Conservation (phyloP, 2,797 vertebrate genomes). For the Phylloscopus collybita region DNA sequence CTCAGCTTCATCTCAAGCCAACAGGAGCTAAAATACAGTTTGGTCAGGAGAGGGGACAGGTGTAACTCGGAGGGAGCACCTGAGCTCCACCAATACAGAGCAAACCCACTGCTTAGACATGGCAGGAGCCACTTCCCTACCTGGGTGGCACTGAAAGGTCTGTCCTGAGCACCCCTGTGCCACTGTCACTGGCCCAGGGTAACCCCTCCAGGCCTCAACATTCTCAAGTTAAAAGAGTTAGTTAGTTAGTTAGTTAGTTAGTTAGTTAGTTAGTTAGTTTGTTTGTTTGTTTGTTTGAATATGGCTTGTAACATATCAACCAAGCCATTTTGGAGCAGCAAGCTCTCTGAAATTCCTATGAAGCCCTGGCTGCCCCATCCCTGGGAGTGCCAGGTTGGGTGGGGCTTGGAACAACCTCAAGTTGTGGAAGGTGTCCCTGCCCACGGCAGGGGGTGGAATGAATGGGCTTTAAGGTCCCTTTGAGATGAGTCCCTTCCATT, state of each 20-base stretch:
- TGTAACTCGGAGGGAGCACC: background rate
- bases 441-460: background rate
- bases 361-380: background rate
- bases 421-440: fast-evolving
- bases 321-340: background rate
- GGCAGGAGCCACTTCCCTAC: background rate
- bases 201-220: background rate
- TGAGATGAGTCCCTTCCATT: background rate
- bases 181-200: background rate
- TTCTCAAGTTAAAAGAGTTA: background rate
- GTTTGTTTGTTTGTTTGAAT: background rate
- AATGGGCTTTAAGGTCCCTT: background rate
- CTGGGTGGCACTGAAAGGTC: background rate
- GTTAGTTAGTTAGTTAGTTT: too few species aligned
- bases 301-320: background rate
- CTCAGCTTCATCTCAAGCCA: background rate
- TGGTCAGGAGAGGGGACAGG: background rate
- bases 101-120: background rate
- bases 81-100: background rate
- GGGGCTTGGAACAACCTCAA: fast-evolving
- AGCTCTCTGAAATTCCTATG: background rate
- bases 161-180: background rate
- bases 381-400: background rate
- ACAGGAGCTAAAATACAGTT: background rate
- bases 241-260: too few species aligned